phyloP scores from a whole-genome alignment of 1,140 invertebrate genomes.

The Drosophila virilis region DNA sequence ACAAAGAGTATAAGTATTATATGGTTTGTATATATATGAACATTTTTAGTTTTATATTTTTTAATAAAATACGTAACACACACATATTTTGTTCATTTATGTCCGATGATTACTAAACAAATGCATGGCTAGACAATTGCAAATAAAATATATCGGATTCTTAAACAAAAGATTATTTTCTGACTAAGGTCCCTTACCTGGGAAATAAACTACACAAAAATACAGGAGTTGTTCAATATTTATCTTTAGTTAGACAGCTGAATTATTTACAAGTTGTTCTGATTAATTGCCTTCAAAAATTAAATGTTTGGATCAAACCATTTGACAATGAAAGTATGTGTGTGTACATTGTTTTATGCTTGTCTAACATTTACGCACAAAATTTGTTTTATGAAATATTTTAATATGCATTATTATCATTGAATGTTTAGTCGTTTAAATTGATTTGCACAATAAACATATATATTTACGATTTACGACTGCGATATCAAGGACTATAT shows the following conservation, averaged over 20 bases:
- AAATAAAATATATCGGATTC: background rate
- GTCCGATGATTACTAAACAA: slow-evolving; percentile 19
- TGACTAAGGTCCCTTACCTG: background rate
- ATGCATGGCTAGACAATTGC: slow-evolving; percentile 17
- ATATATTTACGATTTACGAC: slow-evolving; percentile 69
- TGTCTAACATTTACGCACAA: slow-evolving; percentile 68
- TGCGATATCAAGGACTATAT: slow-evolving; percentile 79
- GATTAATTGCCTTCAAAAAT: background rate
- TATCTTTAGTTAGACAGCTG: slow-evolving; percentile 31
- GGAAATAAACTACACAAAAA: slow-evolving; percentile 17
- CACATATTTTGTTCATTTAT: slow-evolving; percentile 41
- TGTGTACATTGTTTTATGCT: slow-evolving; percentile 61
- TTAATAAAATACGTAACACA: slow-evolving; percentile 53
- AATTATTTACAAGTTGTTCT: slow-evolving; percentile 20
- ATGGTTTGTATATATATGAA: slow-evolving; percentile 54
- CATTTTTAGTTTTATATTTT: slow-evolving; percentile 48
- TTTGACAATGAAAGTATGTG: slow-evolving; percentile 55
- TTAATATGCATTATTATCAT: slow-evolving; percentile 68
- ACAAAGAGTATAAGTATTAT: slow-evolving; percentile 49
- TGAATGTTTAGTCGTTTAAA: slow-evolving; percentile 68
- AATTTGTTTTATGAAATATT: slow-evolving; percentile 54
- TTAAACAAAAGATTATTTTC: background rate
- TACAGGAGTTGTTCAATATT: background rate
- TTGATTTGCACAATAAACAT: slow-evolving; percentile 63
- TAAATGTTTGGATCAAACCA: slow-evolving; percentile 11